Evolutionary conservation across 1,140 invertebrate species (phyloP), one percentile per base, ranked within the genome.

Genomic region (Geopemphigus sp.): DNA sequence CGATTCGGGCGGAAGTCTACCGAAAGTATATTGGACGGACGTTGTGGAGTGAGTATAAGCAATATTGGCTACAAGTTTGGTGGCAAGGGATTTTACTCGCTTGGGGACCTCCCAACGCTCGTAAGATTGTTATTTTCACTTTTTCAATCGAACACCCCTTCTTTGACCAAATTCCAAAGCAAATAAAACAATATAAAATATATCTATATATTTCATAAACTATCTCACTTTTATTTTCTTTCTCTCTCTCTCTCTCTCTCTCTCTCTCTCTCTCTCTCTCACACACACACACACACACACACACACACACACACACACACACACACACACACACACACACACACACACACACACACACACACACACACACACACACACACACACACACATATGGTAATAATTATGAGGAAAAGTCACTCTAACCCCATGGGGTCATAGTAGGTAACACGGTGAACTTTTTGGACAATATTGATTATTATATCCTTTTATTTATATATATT

Each of bases 101-200:
- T 78, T 14, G 57, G 74, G 57, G 74, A 78, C 74, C 54, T 78
- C 74, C 74, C 74, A 63, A 26, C 54, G 74, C 74, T 78, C 74
- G 39, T 78, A 78, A 78, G 74, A 78, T 78, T 78, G 56, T 78
- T 78, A 78, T 78, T 78, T 78, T 78, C 74, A 63, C 57, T 78
- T 78, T 61, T 61, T 78, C 74, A 61, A 78, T 61, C 32, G 56
- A 57, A 57, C 39, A 78, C 74, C 74, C 73, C 26, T 78, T 45
- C 57, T 57, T 47, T 78, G 22, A 76, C 54, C 73, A 76, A 76
- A 76, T 39, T 61, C 56, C 6, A 78, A 63, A 78, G 39, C 22
- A 78, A 78, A 78, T 50, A 78, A 78, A 76, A 76, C 45, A 76
- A 57, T 76, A 59, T 47, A 68, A 54, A 54, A 59, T 74, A 74